These are phyloP conservation scores for Paratilapia polleni DNA, from an alignment of 2,113 vertebrate genomes.

Conservation along the genomic window DNA sequence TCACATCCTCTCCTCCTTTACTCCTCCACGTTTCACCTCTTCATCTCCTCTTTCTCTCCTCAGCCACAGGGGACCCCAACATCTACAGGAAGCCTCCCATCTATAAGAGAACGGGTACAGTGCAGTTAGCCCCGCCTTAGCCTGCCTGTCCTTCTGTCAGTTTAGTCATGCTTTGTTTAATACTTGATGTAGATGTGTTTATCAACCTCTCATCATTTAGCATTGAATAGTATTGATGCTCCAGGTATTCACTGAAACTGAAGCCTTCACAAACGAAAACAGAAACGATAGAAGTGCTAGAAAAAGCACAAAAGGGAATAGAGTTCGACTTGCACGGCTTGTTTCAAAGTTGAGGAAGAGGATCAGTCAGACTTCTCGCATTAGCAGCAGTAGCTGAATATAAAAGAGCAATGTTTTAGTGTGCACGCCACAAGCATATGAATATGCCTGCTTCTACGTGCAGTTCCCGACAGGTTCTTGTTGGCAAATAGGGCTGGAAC, in stretches of 20 bases:
- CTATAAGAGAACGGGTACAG: conserved; percentile 97
- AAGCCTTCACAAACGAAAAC: conserved; percentile 21
- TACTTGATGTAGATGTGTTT: conserved; percentile 36
- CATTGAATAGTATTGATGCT: conserved; percentile 44
- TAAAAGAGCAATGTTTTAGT: conserved; percentile 2
- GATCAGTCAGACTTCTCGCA: neutral
- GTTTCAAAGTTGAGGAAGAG: conserved; percentile 8
- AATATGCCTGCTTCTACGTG: neutral
- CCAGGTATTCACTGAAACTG: conserved; percentile 14
- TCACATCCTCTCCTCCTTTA: conserved; percentile 36
- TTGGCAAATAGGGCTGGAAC: conserved; percentile 1
- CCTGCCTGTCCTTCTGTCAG: conserved; percentile 70
- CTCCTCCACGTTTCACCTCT: conserved; percentile 61
- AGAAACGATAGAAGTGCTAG: neutral
- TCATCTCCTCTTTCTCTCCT: conserved; percentile 79
- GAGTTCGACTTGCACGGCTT: neutral
- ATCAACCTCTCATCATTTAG: conserved; percentile 22
- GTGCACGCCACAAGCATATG: neutral
- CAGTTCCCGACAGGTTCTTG: conserved; percentile 23
- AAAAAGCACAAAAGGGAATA: neutral
- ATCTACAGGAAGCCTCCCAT: conserved; percentile 99
- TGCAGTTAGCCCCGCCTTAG: conserved; percentile 74
- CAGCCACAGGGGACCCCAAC: conserved; percentile 94
- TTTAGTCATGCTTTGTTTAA: conserved; percentile 65
- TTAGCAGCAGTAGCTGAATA: conserved; percentile 2